Base-by-base conservation (phyloP, 2,888 invertebrate genomes). In the Ceramica pisi region DNA sequence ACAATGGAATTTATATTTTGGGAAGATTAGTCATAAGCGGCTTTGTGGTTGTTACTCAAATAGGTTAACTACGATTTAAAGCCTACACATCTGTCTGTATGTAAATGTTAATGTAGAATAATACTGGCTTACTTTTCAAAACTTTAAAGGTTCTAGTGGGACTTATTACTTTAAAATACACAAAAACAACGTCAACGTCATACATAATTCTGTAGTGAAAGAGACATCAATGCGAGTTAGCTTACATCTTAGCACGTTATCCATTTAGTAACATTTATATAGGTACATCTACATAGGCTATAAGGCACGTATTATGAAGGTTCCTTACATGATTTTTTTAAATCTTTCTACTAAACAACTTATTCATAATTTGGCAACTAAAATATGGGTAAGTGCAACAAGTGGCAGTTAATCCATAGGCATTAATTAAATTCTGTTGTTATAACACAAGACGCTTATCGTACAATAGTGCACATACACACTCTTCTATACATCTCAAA, bases 401-500 rank as follows among this genome's bases (percentile, higher is more conserved):
- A 38, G 21, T 44, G 12, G 46, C 21, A 41, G 21, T 38, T 14
- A 63, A 69, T 55, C 56, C 46, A 71, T 56, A 53, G 35, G 5
- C 51, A 56, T 68, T 71, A 69, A 64, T 82, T 68, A 46, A 71
- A 68, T 55, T 60, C 65, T 31, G 60, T 67, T 53, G 57, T 50
- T 63, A 38, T 53, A 68, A 67, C 60, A 57, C 31, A 64, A 78
- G 53, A 67, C 71, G 64, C 75, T 71, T 61, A 56, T 61, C 56
- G 38, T 53, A 82, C 71, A 71, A 80, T 64, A 53, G 50, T 55
- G 21, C 53, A 55, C 21, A 55, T 50, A 71, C 38, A 51, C 31
- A 53, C 41, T 60, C 38, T 16, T 60, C 16, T 48, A 57, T 50
- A 61, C 56, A 65, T 65, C 63, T 67, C 46, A 21, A 80, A 62